Conservation (phyloP, 2,797 vertebrate genomes). For the Lepus oiostolus region DNA sequence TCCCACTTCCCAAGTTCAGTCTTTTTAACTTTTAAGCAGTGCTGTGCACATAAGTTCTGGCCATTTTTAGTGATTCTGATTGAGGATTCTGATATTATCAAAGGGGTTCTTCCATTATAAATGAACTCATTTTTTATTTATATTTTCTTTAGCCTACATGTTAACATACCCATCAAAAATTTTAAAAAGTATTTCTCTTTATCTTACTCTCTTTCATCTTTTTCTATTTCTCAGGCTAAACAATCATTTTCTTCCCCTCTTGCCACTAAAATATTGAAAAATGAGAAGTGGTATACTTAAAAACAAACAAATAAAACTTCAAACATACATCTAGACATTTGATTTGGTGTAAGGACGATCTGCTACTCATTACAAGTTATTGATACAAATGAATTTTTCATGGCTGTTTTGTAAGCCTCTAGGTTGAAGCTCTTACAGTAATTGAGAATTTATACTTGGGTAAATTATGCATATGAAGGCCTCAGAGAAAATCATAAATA, state of each 20-base stretch:
- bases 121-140: slow-evolving; percentile 51
- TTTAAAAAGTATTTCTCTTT: slow-evolving; percentile 38
- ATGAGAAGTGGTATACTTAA: not conserved
- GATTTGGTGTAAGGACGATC: slow-evolving; percentile 25
- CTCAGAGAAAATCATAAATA: slow-evolving; percentile 39
- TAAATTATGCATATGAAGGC: slow-evolving; percentile 62
- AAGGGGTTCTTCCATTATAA: not conserved
- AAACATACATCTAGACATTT: not conserved
- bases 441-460: slow-evolving; percentile 58
- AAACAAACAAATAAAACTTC: not conserved
- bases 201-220: slow-evolving; percentile 62
- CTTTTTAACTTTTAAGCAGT: not conserved
- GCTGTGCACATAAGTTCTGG: not conserved
- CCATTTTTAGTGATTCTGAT: not conserved
- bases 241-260: slow-evolving; percentile 50
- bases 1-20: too few relatives aligned
- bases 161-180: slow-evolving; percentile 21
- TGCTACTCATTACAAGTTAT: slow-evolving; percentile 16
- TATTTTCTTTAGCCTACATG: slow-evolving; percentile 28
- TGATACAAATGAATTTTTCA: slow-evolving; percentile 48
- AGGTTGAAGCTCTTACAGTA: slow-evolving; percentile 45
- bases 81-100: slow-evolving; percentile 8
- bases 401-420: slow-evolving; percentile 37
- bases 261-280: slow-evolving; percentile 43
- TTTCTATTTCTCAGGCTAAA: slow-evolving; percentile 28